Base-by-base conservation (phyloP, 1,140 invertebrate species). In the Manduca sexta region DNA sequence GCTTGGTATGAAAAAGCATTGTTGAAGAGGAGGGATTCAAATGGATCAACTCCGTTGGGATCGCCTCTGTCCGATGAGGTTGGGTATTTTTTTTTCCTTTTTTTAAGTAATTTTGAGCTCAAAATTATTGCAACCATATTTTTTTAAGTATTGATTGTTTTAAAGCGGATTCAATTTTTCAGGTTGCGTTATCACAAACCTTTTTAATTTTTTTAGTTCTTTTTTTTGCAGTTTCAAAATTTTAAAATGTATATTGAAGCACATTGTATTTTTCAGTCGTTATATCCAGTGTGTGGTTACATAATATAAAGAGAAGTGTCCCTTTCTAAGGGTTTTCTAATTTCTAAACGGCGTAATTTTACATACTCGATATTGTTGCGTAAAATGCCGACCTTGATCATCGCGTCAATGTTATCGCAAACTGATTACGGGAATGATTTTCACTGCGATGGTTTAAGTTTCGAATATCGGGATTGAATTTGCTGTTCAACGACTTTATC, bases 351-450 rank as follows among this genome's bases (percentile, higher is more conserved):
- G n/a, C 21, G 21, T 26, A 26, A 26, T 1, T 26, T 26, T 26
- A 5, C 21, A 3, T 8, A 26, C 0, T 26, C 4, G 5, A 63
- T 59, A 66, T 60, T 65, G 53, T 44, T 44, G 49, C 47, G 56
- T 52, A 58, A 44, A 55, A 64, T 49, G 33, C 40, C 60, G 64
- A 52, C 74, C 74, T 80, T 80, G 72, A 70, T 65, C 66, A 52
- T 46, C 56, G 31, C 37, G 53, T n/a, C 58, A 71, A 78, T 69
- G 68, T 80, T 75, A 80, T 80, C 76, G 62, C 41, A 56, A 52
- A 64, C 61, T 69, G 74, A 77, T 75, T 77, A 67, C 66, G 46
- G 50, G 57, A 64, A 60, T 58, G 61, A 68, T 71, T 71, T 69
- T 62, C 8, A 30, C 41, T 30, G 26, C 41, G 41, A 43, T 43